Evolutionary conservation across 2,797 vertebrate species (phyloP), one percentile per base, ranked within the genome.

Genomic region (Triplophysa bombifrons): DNA sequence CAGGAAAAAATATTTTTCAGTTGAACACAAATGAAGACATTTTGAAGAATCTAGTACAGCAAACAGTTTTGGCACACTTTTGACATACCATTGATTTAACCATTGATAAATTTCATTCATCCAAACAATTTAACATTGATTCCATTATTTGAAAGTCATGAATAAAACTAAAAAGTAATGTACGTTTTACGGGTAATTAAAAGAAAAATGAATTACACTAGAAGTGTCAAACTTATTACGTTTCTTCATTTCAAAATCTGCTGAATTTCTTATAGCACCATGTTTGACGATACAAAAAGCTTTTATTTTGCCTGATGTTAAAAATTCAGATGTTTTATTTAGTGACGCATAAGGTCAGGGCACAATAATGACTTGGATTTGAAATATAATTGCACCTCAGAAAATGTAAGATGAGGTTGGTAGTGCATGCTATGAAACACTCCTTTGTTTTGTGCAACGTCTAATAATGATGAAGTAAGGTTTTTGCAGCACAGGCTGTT

Each of bases 301-400:
- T 41, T 64, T 78, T 53, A 70, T 53, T 63, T 63, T 56, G 14
- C 25, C 19, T n/a, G 67, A 78, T 63, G 38, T 30, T 46, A 61
- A 19, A 30, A 63, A 51, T 71, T 78, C 56, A 78, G 55, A 72
- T 60, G 74, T 82, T 76, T 34, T 74, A 75, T 82, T 82, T 65
- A 46, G 20, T 61, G 46, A 78, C 41, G 67, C 74, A 72, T 41
- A 71, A 77, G 61, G 68, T 77, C 68, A 60, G 30, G 11, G 66
- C 41, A 10, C 30, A 74, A 68, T 82, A 61, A 79, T 58, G 65
- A 65, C 56, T 34, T 41, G 65, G 63, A 34, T 78, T 67, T 60
- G 63, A 51, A 58, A 55, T 65, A 50, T 72, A 77, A 77, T 73
- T 79, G 76, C 44, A 46, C 58, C 65, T 63, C 74, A 25, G 51